Percentiles rank a stretch among this genome's conserved stretches.
These are phyloP conservation scores for Lepidurus packardi DNA, from an alignment of 1,140 invertebrate species.

Conservation along the genomic window DNA sequence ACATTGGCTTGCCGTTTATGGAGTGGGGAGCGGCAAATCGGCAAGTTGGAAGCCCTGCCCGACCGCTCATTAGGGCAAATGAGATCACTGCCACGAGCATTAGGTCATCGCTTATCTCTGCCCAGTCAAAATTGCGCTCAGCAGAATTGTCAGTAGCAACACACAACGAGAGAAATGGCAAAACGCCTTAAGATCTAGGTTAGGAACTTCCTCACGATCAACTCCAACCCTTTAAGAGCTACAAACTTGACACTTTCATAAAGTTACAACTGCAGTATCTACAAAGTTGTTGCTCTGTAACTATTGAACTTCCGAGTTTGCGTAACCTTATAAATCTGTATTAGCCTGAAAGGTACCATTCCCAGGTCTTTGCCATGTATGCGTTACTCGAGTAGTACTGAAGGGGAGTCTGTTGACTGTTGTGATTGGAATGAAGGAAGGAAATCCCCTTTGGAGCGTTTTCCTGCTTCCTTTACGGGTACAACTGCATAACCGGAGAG, in stretches of 20 bases:
- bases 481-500: not conserved
- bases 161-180: not conserved
- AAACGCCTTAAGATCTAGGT: not conserved
- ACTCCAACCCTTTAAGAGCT: not conserved
- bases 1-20: too few species aligned
- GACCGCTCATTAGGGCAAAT: not conserved
- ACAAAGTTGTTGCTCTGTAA: too few species aligned
- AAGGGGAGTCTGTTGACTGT: not conserved
- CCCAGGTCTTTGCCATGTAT: too few species aligned
- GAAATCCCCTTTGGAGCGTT: not conserved
- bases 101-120: not conserved
- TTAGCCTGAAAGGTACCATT: too few species aligned
- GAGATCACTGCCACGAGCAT: not conserved
- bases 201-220: not conserved
- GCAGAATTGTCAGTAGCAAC: not conserved
- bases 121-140: not conserved
- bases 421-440: conserved; percentile 8
- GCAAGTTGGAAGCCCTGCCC: not conserved
- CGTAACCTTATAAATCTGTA: too few species aligned
- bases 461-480: not conserved
- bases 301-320: too few species aligned
- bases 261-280: too few species aligned
- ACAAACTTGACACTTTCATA: not conserved
- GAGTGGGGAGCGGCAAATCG: not conserved
- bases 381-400: too few species aligned